phyloP scores from a whole-genome alignment of 2,113 vertebrate species.

The Protobothrops flavoviridis region DNA sequence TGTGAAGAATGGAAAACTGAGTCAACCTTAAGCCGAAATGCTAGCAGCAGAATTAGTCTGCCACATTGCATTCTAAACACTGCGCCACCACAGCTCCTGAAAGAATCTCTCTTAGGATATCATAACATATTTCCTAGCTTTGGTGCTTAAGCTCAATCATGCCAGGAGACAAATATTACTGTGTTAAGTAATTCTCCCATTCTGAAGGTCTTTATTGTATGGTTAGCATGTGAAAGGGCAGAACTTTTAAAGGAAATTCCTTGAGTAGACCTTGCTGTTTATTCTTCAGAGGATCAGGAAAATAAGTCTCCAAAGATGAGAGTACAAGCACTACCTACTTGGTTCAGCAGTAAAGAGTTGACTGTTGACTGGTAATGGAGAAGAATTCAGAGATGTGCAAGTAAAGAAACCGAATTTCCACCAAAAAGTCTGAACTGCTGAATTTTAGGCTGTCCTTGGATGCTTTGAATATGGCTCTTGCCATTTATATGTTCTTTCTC shows the following conservation, averaged over 20 bases:
- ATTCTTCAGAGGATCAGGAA: background rate
- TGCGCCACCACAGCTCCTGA: background rate
- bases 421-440: background rate
- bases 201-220: background rate
- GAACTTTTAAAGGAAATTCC: background rate
- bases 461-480: background rate
- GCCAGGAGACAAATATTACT: background rate
- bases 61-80: too few relatives aligned
- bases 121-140: background rate
- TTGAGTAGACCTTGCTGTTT: background rate
- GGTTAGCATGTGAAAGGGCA: background rate
- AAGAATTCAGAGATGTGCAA: background rate
- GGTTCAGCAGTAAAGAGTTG: background rate
- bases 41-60: too few relatives aligned
- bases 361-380: too few relatives aligned
- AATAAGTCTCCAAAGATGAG: background rate
- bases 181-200: background rate
- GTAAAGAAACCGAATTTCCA: background rate
- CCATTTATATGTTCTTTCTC: background rate
- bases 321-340: background rate
- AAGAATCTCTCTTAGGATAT: background rate
- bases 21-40: too few relatives aligned
- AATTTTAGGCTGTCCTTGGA: background rate
- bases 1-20: too few relatives aligned
- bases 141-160: background rate